Conservation (phyloP, 2,888 invertebrate species). For the Eupithecia pulchellata region DNA sequence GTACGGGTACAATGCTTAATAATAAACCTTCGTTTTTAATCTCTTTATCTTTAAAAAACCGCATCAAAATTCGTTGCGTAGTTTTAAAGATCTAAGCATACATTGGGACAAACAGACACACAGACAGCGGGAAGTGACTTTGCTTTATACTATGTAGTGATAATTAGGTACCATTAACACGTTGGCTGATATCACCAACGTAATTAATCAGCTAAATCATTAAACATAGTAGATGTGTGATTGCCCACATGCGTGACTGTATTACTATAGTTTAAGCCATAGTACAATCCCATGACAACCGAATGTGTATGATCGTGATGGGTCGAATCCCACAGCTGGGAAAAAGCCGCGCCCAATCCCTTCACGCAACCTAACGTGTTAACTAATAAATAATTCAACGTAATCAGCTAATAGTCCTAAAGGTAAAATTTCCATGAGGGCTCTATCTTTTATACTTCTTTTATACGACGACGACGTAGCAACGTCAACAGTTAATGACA, state of each 20-base stretch:
- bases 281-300: neutral
- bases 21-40: too few relatives aligned
- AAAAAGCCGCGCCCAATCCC: neutral
- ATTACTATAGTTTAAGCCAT: neutral
- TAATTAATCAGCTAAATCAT: neutral
- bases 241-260: neutral
- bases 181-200: neutral
- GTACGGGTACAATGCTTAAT: too few relatives aligned
- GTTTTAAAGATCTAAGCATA: too few relatives aligned
- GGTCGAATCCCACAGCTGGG: neutral
- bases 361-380: slow-evolving; percentile 10
- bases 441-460: neutral
- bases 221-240: too few relatives aligned
- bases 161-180: neutral
- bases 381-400: slow-evolving; percentile 6
- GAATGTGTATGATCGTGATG: neutral
- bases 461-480: neutral
- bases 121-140: too few relatives aligned
- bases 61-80: too few relatives aligned
- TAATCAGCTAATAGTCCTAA: slow-evolving; percentile 10
- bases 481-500: neutral
- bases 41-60: too few relatives aligned
- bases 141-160: too few relatives aligned
- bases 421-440: slow-evolving; percentile 14
- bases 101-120: too few relatives aligned